A percentile compares a stretch with the other conserved stretches of the same genome.
phyloP scores from a whole-genome alignment of 2,888 invertebrate genomes.

The Catocala fraxini region DNA sequence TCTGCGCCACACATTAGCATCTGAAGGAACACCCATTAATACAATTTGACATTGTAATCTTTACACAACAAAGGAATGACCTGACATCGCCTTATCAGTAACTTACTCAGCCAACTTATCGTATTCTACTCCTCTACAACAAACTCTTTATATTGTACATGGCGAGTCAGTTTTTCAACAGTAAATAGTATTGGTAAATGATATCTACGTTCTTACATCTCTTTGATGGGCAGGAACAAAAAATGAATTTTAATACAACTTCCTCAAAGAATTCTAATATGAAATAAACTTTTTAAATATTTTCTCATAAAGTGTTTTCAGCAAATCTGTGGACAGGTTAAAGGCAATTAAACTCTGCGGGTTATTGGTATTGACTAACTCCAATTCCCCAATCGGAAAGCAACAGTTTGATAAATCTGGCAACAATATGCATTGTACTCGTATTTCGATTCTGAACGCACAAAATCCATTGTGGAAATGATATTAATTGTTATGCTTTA shows the following conservation, averaged over 20 bases:
- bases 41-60: conserved; percentile 78
- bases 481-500: too few relatives aligned
- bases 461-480: too few relatives aligned
- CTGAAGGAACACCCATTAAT: conserved; percentile 67
- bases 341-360: conserved; percentile 15
- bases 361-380: not conserved
- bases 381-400: conserved; percentile 38
- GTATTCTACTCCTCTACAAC: conserved; percentile 48
- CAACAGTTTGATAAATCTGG: conserved; percentile 52
- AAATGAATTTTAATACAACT: conserved; percentile 37
- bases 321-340: conserved; percentile 16
- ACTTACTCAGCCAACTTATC: conserved; percentile 54
- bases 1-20: conserved; percentile 72
- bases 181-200: conserved; percentile 46
- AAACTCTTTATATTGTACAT: conserved; percentile 46
- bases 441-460: too few relatives aligned
- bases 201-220: conserved; percentile 52
- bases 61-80: conserved; percentile 76
- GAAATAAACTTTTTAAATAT: not conserved
- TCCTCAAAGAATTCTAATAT: conserved; percentile 29
- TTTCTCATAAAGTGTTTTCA: not conserved
- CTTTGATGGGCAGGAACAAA: conserved; percentile 41
- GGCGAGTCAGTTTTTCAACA: conserved; percentile 27
- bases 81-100: conserved; percentile 76
- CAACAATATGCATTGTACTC: not conserved